Evolutionary conservation across 2,888 invertebrate species (phyloP).

Genomic region (Hermaeophaga mercurialis): DNA sequence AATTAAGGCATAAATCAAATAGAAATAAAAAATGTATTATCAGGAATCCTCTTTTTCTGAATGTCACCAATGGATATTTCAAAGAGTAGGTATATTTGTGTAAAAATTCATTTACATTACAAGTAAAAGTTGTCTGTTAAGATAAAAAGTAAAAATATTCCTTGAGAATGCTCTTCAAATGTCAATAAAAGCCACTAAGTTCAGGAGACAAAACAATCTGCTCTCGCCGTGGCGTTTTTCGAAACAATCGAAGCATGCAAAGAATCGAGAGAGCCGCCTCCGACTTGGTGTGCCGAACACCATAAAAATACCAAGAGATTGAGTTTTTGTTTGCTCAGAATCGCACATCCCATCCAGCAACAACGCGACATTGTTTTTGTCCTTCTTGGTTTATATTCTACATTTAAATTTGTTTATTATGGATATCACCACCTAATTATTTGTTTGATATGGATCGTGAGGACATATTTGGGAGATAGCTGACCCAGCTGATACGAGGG

Average conservation of each 20-base stretch:
- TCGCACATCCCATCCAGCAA: conserved; percentile 2
- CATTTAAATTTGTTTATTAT: conserved; percentile 37
- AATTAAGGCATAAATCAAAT: too few species aligned
- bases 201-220: conserved; percentile 44
- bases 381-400: conserved; percentile 18
- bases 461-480: too few species aligned
- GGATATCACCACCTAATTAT: conserved; percentile 31
- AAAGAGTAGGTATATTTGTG: too few species aligned
- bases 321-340: conserved; percentile 36
- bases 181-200: conserved; percentile 45
- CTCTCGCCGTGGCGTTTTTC: conserved; percentile 32
- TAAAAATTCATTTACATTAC: too few species aligned
- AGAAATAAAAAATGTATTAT: too few species aligned
- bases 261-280: conserved; percentile 53
- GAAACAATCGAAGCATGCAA: conserved; percentile 40
- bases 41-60: too few species aligned
- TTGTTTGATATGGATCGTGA: conserved; percentile 27
- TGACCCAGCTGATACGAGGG: too few species aligned
- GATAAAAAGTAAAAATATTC: too few species aligned
- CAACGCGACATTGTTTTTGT: conserved; percentile 18
- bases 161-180: conserved; percentile 38
- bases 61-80: too few species aligned
- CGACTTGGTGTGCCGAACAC: conserved; percentile 52
- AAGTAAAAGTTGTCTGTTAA: too few species aligned
- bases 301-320: conserved; percentile 54